These are phyloP conservation scores for Megalurothrips usitatus DNA, from an alignment of 2,888 invertebrate species.

Conservation along the genomic window DNA sequence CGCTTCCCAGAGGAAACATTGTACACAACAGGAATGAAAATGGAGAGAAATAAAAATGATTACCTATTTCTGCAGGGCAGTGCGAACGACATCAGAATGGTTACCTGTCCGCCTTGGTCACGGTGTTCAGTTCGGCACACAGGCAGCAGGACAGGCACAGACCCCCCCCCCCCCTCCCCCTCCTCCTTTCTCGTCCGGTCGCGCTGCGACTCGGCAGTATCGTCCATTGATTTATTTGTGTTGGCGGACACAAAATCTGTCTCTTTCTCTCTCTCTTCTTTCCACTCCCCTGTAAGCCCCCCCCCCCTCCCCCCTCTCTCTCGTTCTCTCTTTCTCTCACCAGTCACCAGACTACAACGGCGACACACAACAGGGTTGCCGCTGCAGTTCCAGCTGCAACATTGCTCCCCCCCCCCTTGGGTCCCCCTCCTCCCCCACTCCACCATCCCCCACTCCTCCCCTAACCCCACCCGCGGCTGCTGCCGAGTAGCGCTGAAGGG, in stretches of 20 bases:
- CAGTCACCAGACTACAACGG: neutral
- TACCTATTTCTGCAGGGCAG: too few relatives aligned
- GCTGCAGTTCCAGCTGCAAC: neutral
- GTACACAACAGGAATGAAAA: too few relatives aligned
- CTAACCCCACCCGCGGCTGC: too few relatives aligned
- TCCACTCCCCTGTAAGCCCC: neutral
- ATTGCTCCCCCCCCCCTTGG: neutral
- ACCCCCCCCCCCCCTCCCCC: neutral
- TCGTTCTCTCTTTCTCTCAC: neutral
- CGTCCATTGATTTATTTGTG: slow-evolving; percentile 24
- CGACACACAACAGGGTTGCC: neutral
- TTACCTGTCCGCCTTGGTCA: too few relatives aligned
- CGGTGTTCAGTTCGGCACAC: too few relatives aligned
- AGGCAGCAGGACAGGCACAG: too few relatives aligned
- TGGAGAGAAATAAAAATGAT: too few relatives aligned
- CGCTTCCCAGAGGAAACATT: too few relatives aligned
- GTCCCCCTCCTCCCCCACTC: neutral
- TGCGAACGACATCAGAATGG: too few relatives aligned
- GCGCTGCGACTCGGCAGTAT: slow-evolving; percentile 7
- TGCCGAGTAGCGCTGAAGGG: too few relatives aligned
- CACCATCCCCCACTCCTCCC: neutral
- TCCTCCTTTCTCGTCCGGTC: neutral
- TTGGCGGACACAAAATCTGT: slow-evolving; percentile 1
- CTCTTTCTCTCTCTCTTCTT: neutral
- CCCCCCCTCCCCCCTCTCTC: neutral